These are phyloP conservation scores for Episyrphus balteatus DNA, from an alignment of 1,140 invertebrate species.

Conservation along the genomic window DNA sequence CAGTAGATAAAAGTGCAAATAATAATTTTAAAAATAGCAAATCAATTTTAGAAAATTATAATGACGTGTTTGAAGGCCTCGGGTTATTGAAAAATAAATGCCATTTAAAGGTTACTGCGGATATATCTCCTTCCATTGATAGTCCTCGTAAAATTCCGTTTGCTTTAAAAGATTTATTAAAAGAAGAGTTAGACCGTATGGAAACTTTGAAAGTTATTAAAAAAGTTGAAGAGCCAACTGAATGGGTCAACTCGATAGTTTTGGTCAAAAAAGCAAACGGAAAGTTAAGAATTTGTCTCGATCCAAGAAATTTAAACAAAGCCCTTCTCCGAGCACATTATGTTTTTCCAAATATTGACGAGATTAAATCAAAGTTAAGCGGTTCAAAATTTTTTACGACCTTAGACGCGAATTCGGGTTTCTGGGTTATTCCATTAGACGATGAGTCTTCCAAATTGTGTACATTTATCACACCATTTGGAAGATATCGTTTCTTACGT, in stretches of 20 bases:
- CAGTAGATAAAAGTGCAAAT: no score
- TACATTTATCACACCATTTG: slow-evolving; percentile 40
- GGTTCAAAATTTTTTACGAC: slow-evolving; percentile 32
- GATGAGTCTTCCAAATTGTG: slow-evolving; percentile 28
- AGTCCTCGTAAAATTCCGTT: no score
- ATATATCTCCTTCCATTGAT: slow-evolving; percentile 18
- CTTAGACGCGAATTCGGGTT: slow-evolving; percentile 36
- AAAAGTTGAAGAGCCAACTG: slow-evolving; percentile 26
- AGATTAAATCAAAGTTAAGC: slow-evolving; percentile 25
- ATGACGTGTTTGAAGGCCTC: slow-evolving; percentile 4
- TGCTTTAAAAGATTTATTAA: no score
- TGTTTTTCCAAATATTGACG: slow-evolving; percentile 36
- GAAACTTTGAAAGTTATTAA: slow-evolving; percentile 23
- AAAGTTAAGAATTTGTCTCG: no score
- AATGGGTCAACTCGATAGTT: slow-evolving; percentile 37
- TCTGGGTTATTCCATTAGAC: slow-evolving; percentile 36
- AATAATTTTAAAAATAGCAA: no score
- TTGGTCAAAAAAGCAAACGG: no score
- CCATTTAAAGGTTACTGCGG: slow-evolving; percentile 7
- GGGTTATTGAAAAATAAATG: slow-evolving; percentile 8
- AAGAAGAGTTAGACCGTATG: no score
- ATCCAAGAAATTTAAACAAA: slow-evolving; percentile 37
- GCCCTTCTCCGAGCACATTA: slow-evolving; percentile 33
- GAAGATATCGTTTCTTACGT: slow-evolving; percentile 20
- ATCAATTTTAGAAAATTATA: no score